Conservation (phyloP, 2,797 vertebrate species). For the Gadopsis bispinosus region DNA sequence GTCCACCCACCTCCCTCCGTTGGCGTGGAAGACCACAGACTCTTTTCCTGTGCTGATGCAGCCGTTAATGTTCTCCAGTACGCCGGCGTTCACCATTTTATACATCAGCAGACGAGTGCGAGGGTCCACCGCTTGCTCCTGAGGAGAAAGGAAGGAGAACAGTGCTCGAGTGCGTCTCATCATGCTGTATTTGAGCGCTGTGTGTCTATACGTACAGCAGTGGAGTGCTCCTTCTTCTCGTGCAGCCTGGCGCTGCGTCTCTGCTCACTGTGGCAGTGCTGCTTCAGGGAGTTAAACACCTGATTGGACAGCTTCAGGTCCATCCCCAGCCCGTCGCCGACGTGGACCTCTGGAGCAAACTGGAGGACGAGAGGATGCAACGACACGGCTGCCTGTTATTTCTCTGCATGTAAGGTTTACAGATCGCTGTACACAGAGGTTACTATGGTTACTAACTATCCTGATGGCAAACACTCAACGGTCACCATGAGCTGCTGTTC, state of each 20-base stretch:
- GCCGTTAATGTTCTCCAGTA: constrained; percentile 94
- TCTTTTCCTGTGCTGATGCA: constrained; percentile 98
- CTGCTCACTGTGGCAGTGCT: constrained; percentile 94
- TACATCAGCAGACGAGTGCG: constrained; percentile 96
- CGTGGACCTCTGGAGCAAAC: constrained; percentile 96
- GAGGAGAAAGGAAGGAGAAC: background rate
- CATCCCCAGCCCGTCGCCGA: constrained; percentile 96
- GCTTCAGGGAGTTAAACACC: constrained; percentile 97
- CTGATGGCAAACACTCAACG: no score
- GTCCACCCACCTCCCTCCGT: constrained; percentile 90
- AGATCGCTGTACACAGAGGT: no score
- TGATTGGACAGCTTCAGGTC: constrained; percentile 97
- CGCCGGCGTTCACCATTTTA: constrained; percentile 94
- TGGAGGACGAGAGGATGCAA: constrained; percentile 53
- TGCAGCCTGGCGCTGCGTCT: constrained; percentile 93
- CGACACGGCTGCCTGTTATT: no score
- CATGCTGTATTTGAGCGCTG: background rate
- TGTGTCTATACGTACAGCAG: constrained; percentile 85
- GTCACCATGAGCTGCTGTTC: no score
- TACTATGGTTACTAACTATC: no score
- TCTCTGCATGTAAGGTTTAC: no score
- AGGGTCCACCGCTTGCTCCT: constrained; percentile 98
- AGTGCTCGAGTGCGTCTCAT: no score
- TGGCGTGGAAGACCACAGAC: constrained; percentile 95
- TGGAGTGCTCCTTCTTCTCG: constrained; percentile 98